These are phyloP conservation scores for Liolophura sinensis DNA, from an alignment of 1,140 invertebrate species.

Conservation along the genomic window DNA sequence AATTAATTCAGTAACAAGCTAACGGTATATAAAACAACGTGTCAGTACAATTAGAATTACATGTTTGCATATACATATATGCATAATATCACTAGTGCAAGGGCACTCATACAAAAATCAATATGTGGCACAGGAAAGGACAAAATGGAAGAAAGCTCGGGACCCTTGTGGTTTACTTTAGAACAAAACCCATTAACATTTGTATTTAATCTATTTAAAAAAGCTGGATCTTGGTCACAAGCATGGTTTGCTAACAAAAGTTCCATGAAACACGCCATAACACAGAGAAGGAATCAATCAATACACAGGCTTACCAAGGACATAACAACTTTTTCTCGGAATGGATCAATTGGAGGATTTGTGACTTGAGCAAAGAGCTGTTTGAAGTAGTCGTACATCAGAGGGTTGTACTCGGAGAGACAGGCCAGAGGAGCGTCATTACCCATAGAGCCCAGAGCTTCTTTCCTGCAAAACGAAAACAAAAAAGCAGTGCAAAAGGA, in stretches of 20 bases:
- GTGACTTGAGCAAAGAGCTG: conserved; percentile 99
- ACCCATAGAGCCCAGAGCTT: conserved; percentile 98
- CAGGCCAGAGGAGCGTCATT: conserved; percentile 98
- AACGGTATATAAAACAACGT: no score
- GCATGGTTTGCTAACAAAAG: no score
- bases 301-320: conserved; percentile 70
- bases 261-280: no score
- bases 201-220: neutral
- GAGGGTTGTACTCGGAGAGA: conserved; percentile 90
- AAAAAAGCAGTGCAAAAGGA: neutral
- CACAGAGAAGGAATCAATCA: no score
- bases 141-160: no score
- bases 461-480: conserved; percentile 74
- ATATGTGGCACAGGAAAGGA: no score
- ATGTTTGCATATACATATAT: no score
- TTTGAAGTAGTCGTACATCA: conserved; percentile 98
- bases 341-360: conserved; percentile 99
- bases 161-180: no score
- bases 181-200: neutral
- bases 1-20: no score
- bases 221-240: neutral
- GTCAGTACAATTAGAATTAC: no score
- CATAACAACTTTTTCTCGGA: conserved; percentile 99
- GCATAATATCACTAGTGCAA: no score
- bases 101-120: no score